phyloP scores from a whole-genome alignment of 1,140 invertebrate species.

The Lamellibrachia luymesi region DNA sequence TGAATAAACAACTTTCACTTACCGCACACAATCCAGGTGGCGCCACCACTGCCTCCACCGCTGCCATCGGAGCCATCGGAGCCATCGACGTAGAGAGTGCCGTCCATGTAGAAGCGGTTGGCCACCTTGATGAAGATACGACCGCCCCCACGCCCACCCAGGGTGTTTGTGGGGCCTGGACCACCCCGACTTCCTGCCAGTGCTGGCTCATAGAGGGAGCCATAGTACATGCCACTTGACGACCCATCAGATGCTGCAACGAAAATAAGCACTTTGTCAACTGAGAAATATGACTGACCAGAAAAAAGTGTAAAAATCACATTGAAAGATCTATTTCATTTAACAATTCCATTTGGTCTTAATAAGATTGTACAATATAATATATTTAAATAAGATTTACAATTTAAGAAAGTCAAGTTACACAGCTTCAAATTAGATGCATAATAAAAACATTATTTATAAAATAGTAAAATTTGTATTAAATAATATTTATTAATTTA shows the following conservation, averaged over 20 bases:
- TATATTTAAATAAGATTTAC: neutral
- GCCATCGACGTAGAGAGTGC: constrained; percentile 34
- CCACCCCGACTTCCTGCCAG: constrained; percentile 34
- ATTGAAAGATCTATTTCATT: neutral
- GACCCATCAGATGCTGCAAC: constrained; percentile 8
- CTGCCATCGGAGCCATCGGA: constrained; percentile 25
- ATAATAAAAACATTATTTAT: no score
- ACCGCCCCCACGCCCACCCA: constrained; percentile 31
- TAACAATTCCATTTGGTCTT: neutral
- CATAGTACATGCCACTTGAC: constrained; percentile 33
- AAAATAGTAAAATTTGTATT: no score
- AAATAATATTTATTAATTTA: no score
- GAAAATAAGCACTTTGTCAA: neutral
- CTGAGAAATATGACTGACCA: neutral
- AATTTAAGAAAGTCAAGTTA: no score
- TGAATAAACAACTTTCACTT: neutral
- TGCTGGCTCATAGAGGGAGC: constrained; percentile 34
- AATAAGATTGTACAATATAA: neutral
- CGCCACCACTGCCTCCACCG: constrained; percentile 42
- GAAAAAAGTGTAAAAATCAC: neutral
- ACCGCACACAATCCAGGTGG: constrained; percentile 37
- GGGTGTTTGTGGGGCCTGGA: constrained; percentile 10
- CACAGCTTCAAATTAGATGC: no score
- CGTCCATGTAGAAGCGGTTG: constrained; percentile 36
- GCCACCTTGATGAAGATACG: constrained; percentile 31